Evolutionary conservation across 2,888 invertebrate species (phyloP), one percentile per base, ranked within the genome.

Genomic region (Napeogenes inachia): DNA sequence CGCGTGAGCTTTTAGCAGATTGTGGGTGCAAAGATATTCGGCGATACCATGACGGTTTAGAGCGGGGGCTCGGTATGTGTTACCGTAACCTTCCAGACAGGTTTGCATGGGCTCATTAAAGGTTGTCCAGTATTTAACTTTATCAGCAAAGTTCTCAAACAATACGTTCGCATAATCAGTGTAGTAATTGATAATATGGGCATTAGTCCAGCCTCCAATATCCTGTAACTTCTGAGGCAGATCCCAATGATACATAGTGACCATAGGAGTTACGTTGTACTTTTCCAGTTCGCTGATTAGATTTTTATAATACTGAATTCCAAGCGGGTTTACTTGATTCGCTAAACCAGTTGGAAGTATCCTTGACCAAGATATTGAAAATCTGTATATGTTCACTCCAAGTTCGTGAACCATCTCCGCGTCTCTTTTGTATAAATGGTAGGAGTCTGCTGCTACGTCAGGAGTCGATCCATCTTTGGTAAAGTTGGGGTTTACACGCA

Each of bases 321-420:
- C 97, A 2, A 92, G 89, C 50, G 91, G 84, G 76, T 95, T 97
- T 30, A 95, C 85, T 30, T 92, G 76, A 72, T 94, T 92, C 12
- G 92, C 89, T 61, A 92, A 89, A 10, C 95, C 96, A 12, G 91
- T 92, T 0, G 96, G 95, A 68, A 96, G 82, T 56, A 97, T 89
- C 57, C 96, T 87, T 0, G 94, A 83, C 96, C 96, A 97, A 0
- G 95, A 93, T 70, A 95, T 90, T 0, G 94, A 95, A 79, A 95
- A 95, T 53, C 95, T 90, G 79, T 95, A 95, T 65, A 93, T 91
- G 69, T 93, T 84, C 0, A 93, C 94, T 12, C 93, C 93, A 3
- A 94, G 79, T 67, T 93, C 91, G 56, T 87, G 89, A 2, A 94
- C 80, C 89, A 94, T 91, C 79, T 92, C 87, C 0, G 92, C 92